A percentile compares a stretch with the other conserved stretches of the same genome.
phyloP scores from a whole-genome alignment of 2,113 vertebrate species.

The Cheirogaleus medius region DNA sequence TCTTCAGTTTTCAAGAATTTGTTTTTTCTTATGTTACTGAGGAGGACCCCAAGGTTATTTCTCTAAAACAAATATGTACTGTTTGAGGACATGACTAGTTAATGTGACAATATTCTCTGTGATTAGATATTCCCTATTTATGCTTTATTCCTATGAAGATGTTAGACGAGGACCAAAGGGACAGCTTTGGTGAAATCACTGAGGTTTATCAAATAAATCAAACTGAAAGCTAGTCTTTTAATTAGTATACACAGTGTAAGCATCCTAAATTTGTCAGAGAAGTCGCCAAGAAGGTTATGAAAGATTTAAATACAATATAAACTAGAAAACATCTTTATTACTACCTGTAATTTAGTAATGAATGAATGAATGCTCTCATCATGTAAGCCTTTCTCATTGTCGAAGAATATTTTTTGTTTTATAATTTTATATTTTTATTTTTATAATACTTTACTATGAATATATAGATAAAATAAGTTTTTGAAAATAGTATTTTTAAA shows the following conservation, averaged over 20 bases:
- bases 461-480: background rate
- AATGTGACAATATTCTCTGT: background rate
- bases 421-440: background rate
- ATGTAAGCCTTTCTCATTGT: background rate
- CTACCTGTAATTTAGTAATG: background rate
- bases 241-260: background rate
- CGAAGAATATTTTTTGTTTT: background rate
- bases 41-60: background rate
- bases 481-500: background rate
- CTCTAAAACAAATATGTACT: background rate
- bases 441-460: background rate
- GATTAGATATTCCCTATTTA: background rate
- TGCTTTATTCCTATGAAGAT: background rate
- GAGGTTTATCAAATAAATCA: background rate
- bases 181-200: background rate
- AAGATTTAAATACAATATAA: conserved; percentile 18
- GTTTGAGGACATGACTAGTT: background rate
- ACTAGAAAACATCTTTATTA: background rate
- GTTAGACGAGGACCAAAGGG: background rate
- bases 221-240: background rate
- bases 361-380: background rate
- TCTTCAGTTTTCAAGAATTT: background rate
- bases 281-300: background rate
- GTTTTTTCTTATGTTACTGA: background rate
- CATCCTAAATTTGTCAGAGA: background rate